A percentile compares a stretch with the other conserved stretches of the same genome.
Evolutionary conservation across 2,888 invertebrate species (phyloP).

Genomic region (Eristalis arbustorum): DNA sequence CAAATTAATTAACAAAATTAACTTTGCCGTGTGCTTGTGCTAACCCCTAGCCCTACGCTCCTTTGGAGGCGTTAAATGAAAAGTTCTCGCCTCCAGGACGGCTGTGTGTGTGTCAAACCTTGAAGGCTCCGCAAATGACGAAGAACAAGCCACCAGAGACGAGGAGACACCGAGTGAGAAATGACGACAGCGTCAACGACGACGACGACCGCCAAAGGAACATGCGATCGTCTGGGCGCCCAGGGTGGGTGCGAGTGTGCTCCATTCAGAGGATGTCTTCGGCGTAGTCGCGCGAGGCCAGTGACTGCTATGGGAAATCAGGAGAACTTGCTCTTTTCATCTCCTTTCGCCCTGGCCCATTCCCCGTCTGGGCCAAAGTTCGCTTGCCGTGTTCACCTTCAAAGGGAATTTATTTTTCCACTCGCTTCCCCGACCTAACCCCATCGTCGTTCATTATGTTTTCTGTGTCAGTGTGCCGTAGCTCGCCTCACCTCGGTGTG

Average conservation of each 20-base stretch:
- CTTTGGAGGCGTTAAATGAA: slow-evolving; percentile 8
- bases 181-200: not conserved
- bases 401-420: slow-evolving; percentile 30
- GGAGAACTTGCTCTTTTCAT: not conserved
- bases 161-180: not conserved
- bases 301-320: not conserved
- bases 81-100: slow-evolving; percentile 26
- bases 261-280: not conserved
- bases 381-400: not conserved
- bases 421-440: not conserved
- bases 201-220: not conserved
- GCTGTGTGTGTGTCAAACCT: slow-evolving; percentile 29
- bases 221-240: not conserved
- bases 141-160: slow-evolving; percentile 7
- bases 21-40: slow-evolving; percentile 32
- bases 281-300: not conserved
- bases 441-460: slow-evolving; percentile 8
- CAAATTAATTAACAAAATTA: slow-evolving; percentile 64
- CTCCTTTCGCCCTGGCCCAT: not conserved
- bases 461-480: slow-evolving; percentile 33
- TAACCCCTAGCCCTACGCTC: not conserved
- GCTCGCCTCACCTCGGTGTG: not conserved
- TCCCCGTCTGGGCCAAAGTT: not conserved
- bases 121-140: not conserved
- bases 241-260: not conserved